Conservation (phyloP, 2,888 invertebrate species). For the Campaea margaritaria region DNA sequence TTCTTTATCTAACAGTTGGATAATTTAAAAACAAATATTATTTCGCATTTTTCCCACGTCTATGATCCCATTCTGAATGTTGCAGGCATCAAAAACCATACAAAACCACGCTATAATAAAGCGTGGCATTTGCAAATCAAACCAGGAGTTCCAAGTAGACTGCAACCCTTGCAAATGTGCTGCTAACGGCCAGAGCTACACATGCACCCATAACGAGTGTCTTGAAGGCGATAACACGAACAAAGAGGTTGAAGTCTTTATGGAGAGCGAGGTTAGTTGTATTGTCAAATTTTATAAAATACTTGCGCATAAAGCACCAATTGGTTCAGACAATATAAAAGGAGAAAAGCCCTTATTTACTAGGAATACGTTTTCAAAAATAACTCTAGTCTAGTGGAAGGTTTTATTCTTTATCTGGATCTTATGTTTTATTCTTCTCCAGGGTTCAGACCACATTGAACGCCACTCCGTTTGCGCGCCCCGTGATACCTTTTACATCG, state of each 20-base stretch:
- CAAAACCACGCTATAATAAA: conserved; percentile 48
- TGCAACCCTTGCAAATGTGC: conserved; percentile 85
- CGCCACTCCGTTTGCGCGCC: conserved; percentile 74
- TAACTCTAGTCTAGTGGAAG: no score
- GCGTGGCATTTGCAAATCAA: conserved; percentile 73
- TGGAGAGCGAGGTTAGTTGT: conserved; percentile 67
- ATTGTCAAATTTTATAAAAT: not conserved
- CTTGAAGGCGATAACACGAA: conserved; percentile 57
- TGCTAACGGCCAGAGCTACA: conserved; percentile 75
- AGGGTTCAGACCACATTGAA: conserved; percentile 74
- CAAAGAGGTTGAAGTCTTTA: conserved; percentile 77
- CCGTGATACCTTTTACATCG: conserved; percentile 66
- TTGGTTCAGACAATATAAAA: no score
- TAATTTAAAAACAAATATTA: no score
- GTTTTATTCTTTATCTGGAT: no score
- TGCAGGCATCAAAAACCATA: conserved; percentile 3
- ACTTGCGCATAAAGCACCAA: no score
- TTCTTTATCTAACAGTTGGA: no score
- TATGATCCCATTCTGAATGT: not conserved
- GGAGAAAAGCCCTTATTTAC: no score
- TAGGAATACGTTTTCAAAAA: no score
- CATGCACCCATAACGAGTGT: conserved; percentile 81
- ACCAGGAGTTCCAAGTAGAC: conserved; percentile 75
- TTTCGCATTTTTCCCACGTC: no score
- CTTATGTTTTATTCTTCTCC: conserved; percentile 26